Conservation (phyloP, 2,113 vertebrate species). For the Procavia capensis region DNA sequence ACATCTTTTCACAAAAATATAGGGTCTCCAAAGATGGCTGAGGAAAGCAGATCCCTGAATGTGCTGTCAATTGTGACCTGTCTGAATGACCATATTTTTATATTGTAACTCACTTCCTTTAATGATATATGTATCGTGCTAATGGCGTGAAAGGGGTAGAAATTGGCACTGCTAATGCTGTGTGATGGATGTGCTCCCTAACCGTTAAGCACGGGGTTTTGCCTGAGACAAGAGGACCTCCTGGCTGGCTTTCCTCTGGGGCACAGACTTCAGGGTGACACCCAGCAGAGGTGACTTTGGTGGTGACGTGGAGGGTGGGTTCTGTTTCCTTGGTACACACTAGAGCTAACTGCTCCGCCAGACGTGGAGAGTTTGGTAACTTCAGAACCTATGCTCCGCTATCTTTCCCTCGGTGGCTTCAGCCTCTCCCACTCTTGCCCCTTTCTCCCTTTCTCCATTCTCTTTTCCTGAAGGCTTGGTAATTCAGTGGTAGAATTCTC, state of each 20-base stretch:
- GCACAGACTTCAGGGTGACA: background rate
- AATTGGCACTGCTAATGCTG: slow-evolving; percentile 69
- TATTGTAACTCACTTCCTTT: slow-evolving; percentile 72
- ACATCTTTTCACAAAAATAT: slow-evolving; percentile 80
- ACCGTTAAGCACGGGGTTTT: background rate
- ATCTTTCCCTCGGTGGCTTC: slow-evolving; percentile 52
- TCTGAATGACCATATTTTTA: slow-evolving; percentile 46
- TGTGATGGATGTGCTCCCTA: slow-evolving; percentile 55
- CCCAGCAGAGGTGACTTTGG: background rate
- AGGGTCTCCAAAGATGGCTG: slow-evolving; percentile 66
- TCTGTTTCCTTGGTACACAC: background rate
- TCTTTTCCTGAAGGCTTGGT: slow-evolving; percentile 59
- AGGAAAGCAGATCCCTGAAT: slow-evolving; percentile 29
- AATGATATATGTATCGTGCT: slow-evolving; percentile 77
- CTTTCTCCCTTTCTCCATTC: background rate
- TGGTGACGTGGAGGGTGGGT: background rate
- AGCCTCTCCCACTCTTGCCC: background rate
- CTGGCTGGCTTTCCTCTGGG: background rate
- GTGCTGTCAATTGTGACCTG: slow-evolving; percentile 35
- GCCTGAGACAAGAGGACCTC: background rate
- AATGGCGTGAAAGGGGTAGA: slow-evolving; percentile 55
- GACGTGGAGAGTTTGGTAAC: slow-evolving; percentile 30
- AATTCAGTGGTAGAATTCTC: no score
- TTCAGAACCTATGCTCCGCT: background rate
- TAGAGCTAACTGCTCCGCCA: background rate